Evolutionary conservation across 2,888 invertebrate genomes (phyloP).

Genomic region (Erannis defoliaria): DNA sequence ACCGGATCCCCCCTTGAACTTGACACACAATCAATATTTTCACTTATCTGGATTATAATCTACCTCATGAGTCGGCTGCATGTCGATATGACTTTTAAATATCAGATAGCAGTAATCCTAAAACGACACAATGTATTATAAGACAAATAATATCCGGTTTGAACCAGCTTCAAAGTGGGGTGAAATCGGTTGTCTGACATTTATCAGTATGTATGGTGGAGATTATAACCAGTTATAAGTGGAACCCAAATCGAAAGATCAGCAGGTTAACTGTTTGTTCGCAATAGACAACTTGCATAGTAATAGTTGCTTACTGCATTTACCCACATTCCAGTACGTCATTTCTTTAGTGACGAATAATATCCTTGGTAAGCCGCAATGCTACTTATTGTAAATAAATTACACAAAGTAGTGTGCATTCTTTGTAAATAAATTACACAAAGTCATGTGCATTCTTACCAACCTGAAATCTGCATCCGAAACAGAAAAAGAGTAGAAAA

Average conservation of each 20-base stretch:
- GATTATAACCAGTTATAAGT: constrained; percentile 27
- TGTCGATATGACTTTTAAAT: constrained; percentile 5
- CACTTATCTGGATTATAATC: background rate
- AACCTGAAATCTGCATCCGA: background rate
- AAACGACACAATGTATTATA: background rate
- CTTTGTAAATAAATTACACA: too few relatives aligned
- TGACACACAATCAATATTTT: background rate
- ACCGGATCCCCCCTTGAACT: too few relatives aligned
- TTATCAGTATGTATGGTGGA: constrained; percentile 22
- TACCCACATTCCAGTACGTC: too few relatives aligned
- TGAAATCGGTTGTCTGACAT: constrained; percentile 9
- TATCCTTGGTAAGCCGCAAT: too few relatives aligned
- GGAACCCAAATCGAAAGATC: constrained; percentile 23
- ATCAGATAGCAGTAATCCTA: constrained; percentile 18
- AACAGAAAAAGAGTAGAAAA: background rate
- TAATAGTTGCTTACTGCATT: background rate
- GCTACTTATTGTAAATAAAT: too few relatives aligned
- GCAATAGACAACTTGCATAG: background rate
- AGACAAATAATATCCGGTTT: constrained; percentile 16
- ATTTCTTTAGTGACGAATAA: too few relatives aligned
- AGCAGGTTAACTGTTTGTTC: constrained; percentile 8
- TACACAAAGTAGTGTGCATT: too few relatives aligned
- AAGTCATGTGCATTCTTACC: too few relatives aligned
- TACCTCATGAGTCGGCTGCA: background rate
- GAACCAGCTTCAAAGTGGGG: constrained; percentile 16